Conservation (phyloP, 2,888 invertebrate genomes). For the Panopea generosa region DNA sequence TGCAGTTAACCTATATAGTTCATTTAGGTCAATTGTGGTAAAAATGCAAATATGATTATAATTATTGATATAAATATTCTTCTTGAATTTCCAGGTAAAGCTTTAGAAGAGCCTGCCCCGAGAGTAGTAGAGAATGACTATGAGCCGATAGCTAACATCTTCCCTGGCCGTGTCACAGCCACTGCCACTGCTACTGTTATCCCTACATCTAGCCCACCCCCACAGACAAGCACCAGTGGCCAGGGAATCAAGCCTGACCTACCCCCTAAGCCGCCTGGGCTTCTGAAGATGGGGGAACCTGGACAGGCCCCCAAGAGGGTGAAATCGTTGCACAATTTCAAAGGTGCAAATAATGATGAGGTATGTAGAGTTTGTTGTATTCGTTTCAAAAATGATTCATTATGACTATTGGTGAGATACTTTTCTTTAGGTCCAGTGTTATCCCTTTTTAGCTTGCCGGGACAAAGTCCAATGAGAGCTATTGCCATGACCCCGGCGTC, state of each 20-base stretch:
- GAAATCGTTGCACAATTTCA: conserved; percentile 96
- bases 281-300: conserved; percentile 72
- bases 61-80: too few species aligned
- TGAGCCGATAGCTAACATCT: conserved; percentile 66
- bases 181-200: conserved; percentile 64
- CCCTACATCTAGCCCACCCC: conserved; percentile 15
- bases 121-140: conserved; percentile 67
- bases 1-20: too few species aligned
- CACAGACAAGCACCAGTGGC: conserved; percentile 27
- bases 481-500: too few species aligned
- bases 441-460: too few species aligned
- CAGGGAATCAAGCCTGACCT: conserved; percentile 59
- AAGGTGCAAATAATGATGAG: conserved; percentile 99
- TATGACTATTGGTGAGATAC: too few species aligned
- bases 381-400: neutral
- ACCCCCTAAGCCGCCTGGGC: conserved; percentile 67
- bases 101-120: conserved; percentile 54
- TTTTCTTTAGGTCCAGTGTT: too few species aligned
- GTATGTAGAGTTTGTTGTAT: too few species aligned
- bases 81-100: conserved; percentile 45
- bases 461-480: too few species aligned
- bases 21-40: too few species aligned
- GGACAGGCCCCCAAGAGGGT: conserved; percentile 86
- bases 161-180: conserved; percentile 57
- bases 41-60: too few species aligned